Conservation (phyloP, 2,888 invertebrate genomes). For the Heteropelma amictum region DNA sequence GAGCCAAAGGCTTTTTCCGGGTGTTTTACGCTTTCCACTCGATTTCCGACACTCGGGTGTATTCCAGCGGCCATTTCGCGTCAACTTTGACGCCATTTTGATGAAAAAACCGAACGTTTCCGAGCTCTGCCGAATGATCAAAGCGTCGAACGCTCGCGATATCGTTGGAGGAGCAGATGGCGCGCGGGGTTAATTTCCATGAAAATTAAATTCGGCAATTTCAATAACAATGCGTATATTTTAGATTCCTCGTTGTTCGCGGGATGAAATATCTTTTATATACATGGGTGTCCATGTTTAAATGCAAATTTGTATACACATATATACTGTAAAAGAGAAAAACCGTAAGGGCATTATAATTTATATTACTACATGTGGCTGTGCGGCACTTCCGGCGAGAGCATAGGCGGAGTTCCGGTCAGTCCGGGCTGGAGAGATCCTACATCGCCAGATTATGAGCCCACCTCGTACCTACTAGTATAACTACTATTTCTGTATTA, state of each 20-base stretch:
- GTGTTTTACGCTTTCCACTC: too few relatives aligned
- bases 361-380: constrained; percentile 77
- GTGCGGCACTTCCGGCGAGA: constrained; percentile 74
- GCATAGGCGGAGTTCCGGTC: constrained; percentile 77
- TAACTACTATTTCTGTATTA: constrained; percentile 16
- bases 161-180: too few relatives aligned
- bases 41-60: too few relatives aligned
- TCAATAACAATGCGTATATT: constrained; percentile 65
- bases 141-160: too few relatives aligned
- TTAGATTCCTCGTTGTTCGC: background rate
- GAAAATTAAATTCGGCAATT: constrained; percentile 70
- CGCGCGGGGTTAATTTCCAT: constrained; percentile 54
- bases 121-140: too few relatives aligned
- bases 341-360: constrained; percentile 77
- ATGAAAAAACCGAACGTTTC: too few relatives aligned
- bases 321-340: constrained; percentile 64
- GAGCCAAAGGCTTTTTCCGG: too few relatives aligned
- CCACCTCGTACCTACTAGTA: constrained; percentile 60
- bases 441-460: constrained; percentile 76
- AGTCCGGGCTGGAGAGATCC: constrained; percentile 74
- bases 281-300: constrained; percentile 58
- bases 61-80: too few relatives aligned
- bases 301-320: constrained; percentile 73
- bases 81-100: too few relatives aligned
- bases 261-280: constrained; percentile 1